Base-by-base conservation (phyloP, 2,113 vertebrate species). In the Ranitomeya imitator region DNA sequence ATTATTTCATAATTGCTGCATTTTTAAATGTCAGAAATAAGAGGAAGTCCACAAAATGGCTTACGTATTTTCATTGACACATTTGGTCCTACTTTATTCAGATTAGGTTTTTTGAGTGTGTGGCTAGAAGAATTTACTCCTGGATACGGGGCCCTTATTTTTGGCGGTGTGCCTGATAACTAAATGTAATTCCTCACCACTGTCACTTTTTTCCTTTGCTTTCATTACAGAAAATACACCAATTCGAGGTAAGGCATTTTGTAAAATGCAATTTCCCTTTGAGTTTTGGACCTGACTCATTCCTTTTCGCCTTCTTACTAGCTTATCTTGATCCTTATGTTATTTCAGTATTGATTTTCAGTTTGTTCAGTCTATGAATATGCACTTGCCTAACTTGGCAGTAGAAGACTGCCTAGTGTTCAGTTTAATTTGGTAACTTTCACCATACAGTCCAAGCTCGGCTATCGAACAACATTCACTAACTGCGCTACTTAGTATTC, bases 201-300 rank as follows among this genome's bases (percentile, higher is more conserved):
- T 90, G 91, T 94, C 91, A 93, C 92, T 93, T 89, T 74, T 82
- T 90, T 86, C 95, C 93, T 96, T 94, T 94, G 93, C 93, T 96
- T 95, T 91, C 95, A 94, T 95, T 97, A 93, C 97, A 99, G 98
- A 97, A 97, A 95, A 96, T 96, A 99, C 98, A 93, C 98, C 98
- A 55, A 99, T 99, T 93, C 96, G 97, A 99, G 98, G 98, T 99
- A 99, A 99, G 98, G 23, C 82, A 31, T 89, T 89, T 91, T 89
- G 91, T 91, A 74, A 90, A 89, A 91, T 88, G 88, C 89, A 90
- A 90, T 90, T 90, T 85, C 92, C 91, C 93, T 45, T 89, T 86
- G 91, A 91, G 91, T 91, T 90, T 90, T 91, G 9, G 74, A 91
- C 90, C 15, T 85, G 89, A 92, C 77, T 93, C 23, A 82, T 82